Percentiles rank a stretch among this genome's conserved stretches.
Conservation (phyloP, 1,140 invertebrate genomes). For the Pseudomyrmex concolor region DNA sequence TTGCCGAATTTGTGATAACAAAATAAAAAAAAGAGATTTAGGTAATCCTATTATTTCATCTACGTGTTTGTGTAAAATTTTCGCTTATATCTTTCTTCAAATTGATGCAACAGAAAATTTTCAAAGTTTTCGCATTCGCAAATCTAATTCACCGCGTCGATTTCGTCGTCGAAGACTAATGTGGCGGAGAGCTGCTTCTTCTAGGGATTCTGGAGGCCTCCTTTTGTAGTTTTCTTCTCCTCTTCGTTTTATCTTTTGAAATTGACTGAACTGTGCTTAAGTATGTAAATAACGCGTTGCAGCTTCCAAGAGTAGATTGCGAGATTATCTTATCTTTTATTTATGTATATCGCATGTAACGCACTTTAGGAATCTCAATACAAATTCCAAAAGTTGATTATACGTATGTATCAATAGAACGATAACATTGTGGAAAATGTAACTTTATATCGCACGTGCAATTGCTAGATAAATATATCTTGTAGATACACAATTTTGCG, state of each 20-base stretch:
- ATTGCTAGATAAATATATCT: not conserved
- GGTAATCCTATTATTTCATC: not conserved
- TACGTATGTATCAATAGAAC: too few relatives aligned
- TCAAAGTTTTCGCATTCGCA: constrained; percentile 48
- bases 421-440: not conserved
- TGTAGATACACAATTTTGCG: constrained; percentile 9
- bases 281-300: constrained; percentile 44
- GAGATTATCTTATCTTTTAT: constrained; percentile 14
- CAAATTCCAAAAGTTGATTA: not conserved
- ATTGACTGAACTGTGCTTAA: constrained; percentile 77
- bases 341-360: too few relatives aligned
- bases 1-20: constrained; percentile 3
- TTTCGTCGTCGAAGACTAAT: constrained; percentile 65
- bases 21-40: not conserved
- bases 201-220: constrained; percentile 65
- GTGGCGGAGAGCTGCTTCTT: constrained; percentile 62
- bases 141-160: constrained; percentile 21
- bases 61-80: not conserved
- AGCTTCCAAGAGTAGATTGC: constrained; percentile 39
- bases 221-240: constrained; percentile 32
- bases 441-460: not conserved
- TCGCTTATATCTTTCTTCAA: not conserved
- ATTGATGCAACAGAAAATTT: constrained; percentile 40
- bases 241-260: constrained; percentile 63
- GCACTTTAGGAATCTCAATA: not conserved